These are phyloP conservation scores for Corapipo altera DNA, from an alignment of 2,113 vertebrate genomes.

Conservation along the genomic window DNA sequence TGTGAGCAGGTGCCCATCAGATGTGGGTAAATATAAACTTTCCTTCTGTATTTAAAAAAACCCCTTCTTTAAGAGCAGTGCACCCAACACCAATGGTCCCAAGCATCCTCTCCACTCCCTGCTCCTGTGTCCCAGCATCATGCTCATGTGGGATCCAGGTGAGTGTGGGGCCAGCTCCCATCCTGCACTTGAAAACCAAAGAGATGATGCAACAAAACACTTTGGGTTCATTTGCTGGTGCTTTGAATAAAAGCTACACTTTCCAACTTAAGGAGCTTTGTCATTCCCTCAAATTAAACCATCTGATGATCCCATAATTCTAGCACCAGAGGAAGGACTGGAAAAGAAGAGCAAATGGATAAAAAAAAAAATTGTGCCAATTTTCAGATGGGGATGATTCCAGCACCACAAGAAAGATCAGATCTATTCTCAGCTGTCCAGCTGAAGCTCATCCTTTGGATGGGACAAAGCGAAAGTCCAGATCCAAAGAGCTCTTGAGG, in stretches of 20 bases:
- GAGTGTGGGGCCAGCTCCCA: background rate
- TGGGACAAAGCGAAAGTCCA: background rate
- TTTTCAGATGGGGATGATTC: background rate
- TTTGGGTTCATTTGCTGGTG: background rate
- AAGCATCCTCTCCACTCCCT: background rate
- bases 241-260: background rate
- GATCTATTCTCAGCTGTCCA: background rate
- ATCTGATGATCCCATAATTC: rapidly evolving
- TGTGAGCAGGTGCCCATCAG: background rate
- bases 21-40: background rate
- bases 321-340: background rate
- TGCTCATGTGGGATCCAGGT: background rate
- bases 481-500: background rate
- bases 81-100: background rate
- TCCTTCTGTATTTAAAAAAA: background rate
- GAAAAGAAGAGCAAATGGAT: background rate
- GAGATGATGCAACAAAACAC: background rate
- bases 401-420: background rate
- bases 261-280: background rate
- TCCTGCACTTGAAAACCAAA: background rate
- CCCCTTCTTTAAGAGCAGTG: background rate
- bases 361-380: background rate
- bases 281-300: background rate
- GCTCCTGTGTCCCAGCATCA: rapidly evolving
- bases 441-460: background rate